Percentiles rank a stretch among this genome's conserved stretches.
Conservation (phyloP, 2,113 vertebrate genomes). For the Lophura nycthemera region DNA sequence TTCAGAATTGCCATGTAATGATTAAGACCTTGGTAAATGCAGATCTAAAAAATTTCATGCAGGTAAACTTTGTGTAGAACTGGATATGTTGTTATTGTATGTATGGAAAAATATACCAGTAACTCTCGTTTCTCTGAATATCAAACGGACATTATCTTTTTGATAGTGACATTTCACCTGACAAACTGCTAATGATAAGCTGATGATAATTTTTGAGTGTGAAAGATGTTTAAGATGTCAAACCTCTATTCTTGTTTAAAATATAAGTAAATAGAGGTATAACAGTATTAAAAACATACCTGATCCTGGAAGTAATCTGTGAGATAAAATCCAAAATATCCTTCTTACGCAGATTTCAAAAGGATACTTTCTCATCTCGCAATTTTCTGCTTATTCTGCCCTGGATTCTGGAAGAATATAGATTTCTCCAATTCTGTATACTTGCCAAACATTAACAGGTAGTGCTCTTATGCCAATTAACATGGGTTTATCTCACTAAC, state of each 20-base stretch:
- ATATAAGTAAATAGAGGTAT: not conserved
- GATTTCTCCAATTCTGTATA: not conserved
- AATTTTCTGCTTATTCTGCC: conserved; percentile 58
- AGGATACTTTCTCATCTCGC: not conserved
- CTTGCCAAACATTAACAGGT: conserved; percentile 27
- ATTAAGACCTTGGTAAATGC: not conserved
- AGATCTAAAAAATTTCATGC: not conserved
- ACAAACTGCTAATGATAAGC: not conserved
- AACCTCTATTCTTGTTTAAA: not conserved
- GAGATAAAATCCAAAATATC: not conserved
- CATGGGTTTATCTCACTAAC: conserved; percentile 3
- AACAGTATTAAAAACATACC: not conserved
- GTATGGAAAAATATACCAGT: not conserved
- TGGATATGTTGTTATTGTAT: not conserved
- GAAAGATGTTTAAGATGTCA: not conserved
- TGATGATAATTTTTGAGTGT: not conserved
- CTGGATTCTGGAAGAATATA: not conserved
- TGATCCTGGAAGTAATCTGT: not conserved
- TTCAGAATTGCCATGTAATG: not conserved
- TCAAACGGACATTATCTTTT: not conserved
- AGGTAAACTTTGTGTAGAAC: not conserved
- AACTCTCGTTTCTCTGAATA: not conserved
- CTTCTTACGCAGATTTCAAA: not conserved
- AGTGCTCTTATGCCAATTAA: not conserved
- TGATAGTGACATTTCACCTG: not conserved